These are phyloP conservation scores for Philereme transversata DNA, from an alignment of 2,888 invertebrate genomes.

Conservation along the genomic window DNA sequence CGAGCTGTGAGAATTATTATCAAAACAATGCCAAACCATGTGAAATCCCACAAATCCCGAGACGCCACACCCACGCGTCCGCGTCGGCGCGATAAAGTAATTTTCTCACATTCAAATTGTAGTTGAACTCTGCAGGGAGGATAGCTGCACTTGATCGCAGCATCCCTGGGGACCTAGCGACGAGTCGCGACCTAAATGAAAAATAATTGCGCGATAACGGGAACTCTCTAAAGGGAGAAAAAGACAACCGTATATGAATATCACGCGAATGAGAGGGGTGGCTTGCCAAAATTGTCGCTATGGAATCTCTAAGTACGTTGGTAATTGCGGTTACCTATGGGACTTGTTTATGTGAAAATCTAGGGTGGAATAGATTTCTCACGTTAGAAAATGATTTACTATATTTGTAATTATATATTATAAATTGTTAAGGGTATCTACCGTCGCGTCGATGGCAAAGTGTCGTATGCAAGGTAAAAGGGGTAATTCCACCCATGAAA, in stretches of 20 bases:
- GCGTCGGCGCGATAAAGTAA: constrained; percentile 45
- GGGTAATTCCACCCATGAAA: no score
- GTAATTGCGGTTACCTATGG: constrained; percentile 53
- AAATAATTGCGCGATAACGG: constrained; percentile 70
- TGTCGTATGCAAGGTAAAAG: no score
- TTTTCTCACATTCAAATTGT: constrained; percentile 75
- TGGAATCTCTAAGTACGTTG: constrained; percentile 32
- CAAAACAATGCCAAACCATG: constrained; percentile 41
- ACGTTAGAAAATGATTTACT: constrained; percentile 37
- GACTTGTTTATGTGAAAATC: constrained; percentile 65
- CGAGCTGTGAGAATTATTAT: constrained; percentile 24
- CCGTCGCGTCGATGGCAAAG: no score
- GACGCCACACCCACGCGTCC: constrained; percentile 49
- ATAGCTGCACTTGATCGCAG: constrained; percentile 67
- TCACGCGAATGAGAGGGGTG: constrained; percentile 34
- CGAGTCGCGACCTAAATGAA: constrained; percentile 75
- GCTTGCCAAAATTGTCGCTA: constrained; percentile 28
- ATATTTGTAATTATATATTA: no score
- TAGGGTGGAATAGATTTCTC: constrained; percentile 48
- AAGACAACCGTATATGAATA: constrained; percentile 40
- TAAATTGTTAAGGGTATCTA: no score
- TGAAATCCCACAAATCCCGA: constrained; percentile 64
- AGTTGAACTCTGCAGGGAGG: constrained; percentile 59
- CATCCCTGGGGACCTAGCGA: constrained; percentile 64
- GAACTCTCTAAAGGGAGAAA: constrained; percentile 45